Conservation (phyloP, 2,888 invertebrate genomes). For the Microctonus brassicae region DNA sequence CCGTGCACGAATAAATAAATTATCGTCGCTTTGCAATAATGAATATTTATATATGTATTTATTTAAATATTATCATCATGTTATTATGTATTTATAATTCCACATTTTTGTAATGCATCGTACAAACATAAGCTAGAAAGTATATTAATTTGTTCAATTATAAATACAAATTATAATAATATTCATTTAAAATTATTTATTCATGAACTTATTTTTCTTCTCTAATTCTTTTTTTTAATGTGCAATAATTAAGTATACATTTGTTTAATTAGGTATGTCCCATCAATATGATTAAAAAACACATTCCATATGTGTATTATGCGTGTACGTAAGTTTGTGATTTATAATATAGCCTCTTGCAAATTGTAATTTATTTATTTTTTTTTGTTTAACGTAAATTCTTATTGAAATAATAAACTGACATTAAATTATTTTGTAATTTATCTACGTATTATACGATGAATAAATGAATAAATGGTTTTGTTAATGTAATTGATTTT, state of each 20-base stretch:
- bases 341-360: conserved; percentile 5
- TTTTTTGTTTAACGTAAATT: background rate
- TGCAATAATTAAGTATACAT: conserved; percentile 7
- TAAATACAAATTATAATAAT: conserved; percentile 39
- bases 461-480: background rate
- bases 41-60: background rate
- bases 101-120: conserved; percentile 23
- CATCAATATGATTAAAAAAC: background rate
- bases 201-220: conserved; percentile 17
- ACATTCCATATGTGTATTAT: background rate
- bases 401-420: background rate
- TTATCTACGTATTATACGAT: background rate
- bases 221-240: conserved; percentile 12
- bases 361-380: background rate
- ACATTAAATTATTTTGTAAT: background rate
- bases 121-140: conserved; percentile 41
- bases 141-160: conserved; percentile 39
- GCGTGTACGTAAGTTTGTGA: background rate
- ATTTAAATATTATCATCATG: background rate
- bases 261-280: background rate
- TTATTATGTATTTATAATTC: background rate
- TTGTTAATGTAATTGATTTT: too few species aligned
- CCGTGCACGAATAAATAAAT: conserved; percentile 1
- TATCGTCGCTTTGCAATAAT: background rate
- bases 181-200: conserved; percentile 38